These are phyloP conservation scores for Tokudaia tokunoshimensis DNA, from an alignment of 2,797 vertebrate species.

Conservation along the genomic window DNA sequence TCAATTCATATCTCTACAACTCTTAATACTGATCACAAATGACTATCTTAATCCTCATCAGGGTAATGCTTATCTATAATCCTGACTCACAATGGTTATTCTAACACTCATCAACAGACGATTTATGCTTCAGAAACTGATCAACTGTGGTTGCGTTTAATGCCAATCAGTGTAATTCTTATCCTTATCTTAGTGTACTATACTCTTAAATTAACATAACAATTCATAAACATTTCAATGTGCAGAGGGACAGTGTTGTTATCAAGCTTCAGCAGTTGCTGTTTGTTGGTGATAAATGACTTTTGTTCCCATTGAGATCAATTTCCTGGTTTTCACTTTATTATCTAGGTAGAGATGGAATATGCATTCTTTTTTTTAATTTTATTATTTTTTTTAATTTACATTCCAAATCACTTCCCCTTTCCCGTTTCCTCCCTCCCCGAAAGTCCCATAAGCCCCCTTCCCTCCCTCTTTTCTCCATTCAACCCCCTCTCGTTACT, in stretches of 20 bases:
- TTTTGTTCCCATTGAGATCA: constrained; percentile 72
- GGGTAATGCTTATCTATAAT: background rate
- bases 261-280: constrained; percentile 68
- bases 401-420: too few species aligned
- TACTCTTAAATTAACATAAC: constrained; percentile 42
- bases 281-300: constrained; percentile 75
- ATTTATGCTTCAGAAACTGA: background rate
- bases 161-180: background rate
- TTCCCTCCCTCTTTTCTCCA: too few species aligned
- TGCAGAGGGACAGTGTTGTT: constrained; percentile 58
- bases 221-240: constrained; percentile 63
- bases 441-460: background rate
- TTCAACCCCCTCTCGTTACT: too few species aligned
- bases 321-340: constrained; percentile 71
- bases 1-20: constrained; percentile 32
- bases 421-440: too few species aligned
- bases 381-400: too few species aligned
- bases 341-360: constrained; percentile 75
- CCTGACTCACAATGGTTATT: background rate
- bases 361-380: constrained; percentile 14
- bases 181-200: background rate
- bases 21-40: constrained; percentile 23
- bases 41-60: background rate
- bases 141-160: background rate
- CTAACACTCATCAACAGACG: background rate